Percentiles rank a stretch among this genome's conserved stretches.
Evolutionary conservation across 2,888 invertebrate species (phyloP).

Genomic region (Emmelina monodactyla): DNA sequence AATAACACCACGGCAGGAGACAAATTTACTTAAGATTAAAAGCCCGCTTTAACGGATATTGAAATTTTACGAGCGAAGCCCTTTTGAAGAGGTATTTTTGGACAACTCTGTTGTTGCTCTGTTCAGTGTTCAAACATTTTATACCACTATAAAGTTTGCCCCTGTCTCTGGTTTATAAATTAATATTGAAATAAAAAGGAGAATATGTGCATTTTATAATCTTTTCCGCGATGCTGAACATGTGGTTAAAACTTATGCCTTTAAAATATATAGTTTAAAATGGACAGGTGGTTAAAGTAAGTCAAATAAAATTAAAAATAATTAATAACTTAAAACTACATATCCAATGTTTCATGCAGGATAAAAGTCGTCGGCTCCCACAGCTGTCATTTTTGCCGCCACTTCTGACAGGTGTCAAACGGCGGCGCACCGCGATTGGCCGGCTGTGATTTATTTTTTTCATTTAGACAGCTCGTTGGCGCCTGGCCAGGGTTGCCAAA

Average conservation of each 20-base stretch:
- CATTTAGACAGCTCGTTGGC: neutral
- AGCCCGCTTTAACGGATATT: constrained; percentile 33
- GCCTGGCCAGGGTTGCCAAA: neutral
- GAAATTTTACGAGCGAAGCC: constrained; percentile 33
- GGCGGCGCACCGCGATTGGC: neutral
- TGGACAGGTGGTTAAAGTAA: too few relatives aligned
- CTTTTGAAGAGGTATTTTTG: constrained; percentile 28
- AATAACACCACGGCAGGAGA: constrained; percentile 21
- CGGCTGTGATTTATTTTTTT: neutral
- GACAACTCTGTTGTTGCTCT: constrained; percentile 7
- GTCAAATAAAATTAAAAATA: too few relatives aligned
- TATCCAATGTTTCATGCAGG: too few relatives aligned
- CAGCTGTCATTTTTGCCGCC: neutral
- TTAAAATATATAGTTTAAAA: too few relatives aligned
- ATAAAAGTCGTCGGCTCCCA: neutral
- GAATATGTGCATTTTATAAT: too few relatives aligned
- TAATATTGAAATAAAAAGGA: neutral
- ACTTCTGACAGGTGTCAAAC: constrained; percentile 1
- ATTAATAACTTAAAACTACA: too few relatives aligned
- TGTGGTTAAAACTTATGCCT: too few relatives aligned
- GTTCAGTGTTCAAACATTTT: neutral
- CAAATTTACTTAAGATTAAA: constrained; percentile 38
- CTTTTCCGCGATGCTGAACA: too few relatives aligned
- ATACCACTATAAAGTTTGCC: neutral
- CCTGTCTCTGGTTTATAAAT: neutral